phyloP scores from a whole-genome alignment of 2,797 vertebrate genomes.

The Oryzias sinensis region DNA sequence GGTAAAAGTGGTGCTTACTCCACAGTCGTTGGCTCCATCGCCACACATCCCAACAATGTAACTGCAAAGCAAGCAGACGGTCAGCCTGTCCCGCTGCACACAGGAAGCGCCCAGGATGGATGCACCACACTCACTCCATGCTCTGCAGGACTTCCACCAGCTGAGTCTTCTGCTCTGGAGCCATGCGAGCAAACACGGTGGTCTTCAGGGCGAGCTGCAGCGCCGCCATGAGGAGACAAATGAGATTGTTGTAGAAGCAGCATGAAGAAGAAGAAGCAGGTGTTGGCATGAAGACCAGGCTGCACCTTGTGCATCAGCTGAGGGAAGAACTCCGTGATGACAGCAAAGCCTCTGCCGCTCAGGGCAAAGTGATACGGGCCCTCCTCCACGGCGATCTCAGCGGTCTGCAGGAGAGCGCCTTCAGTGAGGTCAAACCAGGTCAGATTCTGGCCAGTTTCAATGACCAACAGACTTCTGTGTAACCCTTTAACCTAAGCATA shows the following conservation, averaged over 20 bases:
- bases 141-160: conserved; percentile 92
- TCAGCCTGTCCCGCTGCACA: too few relatives aligned
- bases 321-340: conserved; percentile 93
- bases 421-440: too few relatives aligned
- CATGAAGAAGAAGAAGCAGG: not conserved
- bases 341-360: conserved; percentile 89
- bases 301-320: conserved; percentile 91
- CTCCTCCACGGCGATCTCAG: conserved; percentile 82
- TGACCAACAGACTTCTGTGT: too few relatives aligned
- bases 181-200: conserved; percentile 95
- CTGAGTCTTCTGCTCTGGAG: conserved; percentile 97
- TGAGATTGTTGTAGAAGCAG: not conserved
- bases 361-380: conserved; percentile 89
- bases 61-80: conserved; percentile 66
- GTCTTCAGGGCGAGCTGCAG: conserved; percentile 86
- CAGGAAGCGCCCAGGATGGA: too few relatives aligned
- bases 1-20: conserved; percentile 79
- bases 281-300: not conserved
- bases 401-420: conserved; percentile 72
- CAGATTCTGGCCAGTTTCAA: too few relatives aligned
- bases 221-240: conserved; percentile 51
- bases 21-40: conserved; percentile 97
- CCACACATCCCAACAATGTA: conserved; percentile 99
- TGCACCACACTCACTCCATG: conserved; percentile 86
- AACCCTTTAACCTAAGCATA: too few relatives aligned